These are phyloP conservation scores for Iphiclides podalirius DNA, from an alignment of 2,888 invertebrate genomes.

Conservation along the genomic window DNA sequence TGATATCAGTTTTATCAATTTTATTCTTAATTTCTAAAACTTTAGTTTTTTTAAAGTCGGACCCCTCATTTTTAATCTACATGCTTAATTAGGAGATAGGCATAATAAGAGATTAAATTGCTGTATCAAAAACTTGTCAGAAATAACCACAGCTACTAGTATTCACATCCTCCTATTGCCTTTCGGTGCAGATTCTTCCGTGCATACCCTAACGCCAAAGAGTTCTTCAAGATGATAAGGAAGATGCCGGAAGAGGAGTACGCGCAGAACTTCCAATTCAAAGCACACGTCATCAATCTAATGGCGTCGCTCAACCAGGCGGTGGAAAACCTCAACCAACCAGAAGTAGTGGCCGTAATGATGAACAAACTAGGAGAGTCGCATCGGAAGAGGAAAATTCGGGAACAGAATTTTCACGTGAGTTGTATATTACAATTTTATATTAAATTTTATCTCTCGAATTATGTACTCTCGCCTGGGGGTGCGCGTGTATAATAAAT, in stretches of 20 bases:
- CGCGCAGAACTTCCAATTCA: constrained; percentile 41
- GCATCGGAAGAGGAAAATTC: constrained; percentile 43
- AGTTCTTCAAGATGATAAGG: constrained; percentile 49
- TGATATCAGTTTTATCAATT: too few relatives aligned
- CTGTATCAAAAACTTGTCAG: too few relatives aligned
- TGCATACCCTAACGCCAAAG: constrained; percentile 44
- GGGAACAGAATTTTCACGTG: constrained; percentile 50
- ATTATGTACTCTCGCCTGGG: too few relatives aligned
- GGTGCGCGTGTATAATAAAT: too few relatives aligned
- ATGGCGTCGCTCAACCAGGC: constrained; percentile 50
- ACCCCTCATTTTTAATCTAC: too few relatives aligned
- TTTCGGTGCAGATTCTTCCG: constrained; percentile 49
- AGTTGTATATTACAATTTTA: constrained; percentile 23
- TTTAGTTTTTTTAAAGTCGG: too few relatives aligned
- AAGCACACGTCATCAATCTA: constrained; percentile 54
- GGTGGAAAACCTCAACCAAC: constrained; percentile 46
- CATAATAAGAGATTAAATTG: too few relatives aligned
- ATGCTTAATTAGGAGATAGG: too few relatives aligned
- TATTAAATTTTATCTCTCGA: too few relatives aligned
- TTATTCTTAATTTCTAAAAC: too few relatives aligned
- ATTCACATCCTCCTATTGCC: too few relatives aligned
- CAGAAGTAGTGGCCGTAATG: constrained; percentile 50
- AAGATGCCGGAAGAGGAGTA: constrained; percentile 43
- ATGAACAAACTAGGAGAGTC: constrained; percentile 56
- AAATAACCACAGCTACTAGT: too few relatives aligned